Conservation (phyloP, 2,888 invertebrate genomes). For the Neocrepidodera transversa region DNA sequence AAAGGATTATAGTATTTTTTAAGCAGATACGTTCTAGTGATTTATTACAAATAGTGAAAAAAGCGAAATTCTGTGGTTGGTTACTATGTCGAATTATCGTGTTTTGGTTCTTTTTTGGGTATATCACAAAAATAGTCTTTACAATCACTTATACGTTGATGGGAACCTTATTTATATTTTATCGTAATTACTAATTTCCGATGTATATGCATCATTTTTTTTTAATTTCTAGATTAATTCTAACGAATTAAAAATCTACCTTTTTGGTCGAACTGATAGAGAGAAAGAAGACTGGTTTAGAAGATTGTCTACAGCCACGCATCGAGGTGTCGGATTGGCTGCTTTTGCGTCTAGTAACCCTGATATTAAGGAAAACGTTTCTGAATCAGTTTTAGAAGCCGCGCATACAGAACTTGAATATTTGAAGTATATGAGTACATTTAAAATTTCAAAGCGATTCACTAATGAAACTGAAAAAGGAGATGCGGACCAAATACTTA, state of each 20-base stretch:
- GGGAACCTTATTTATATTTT: too few relatives aligned
- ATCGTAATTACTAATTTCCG: too few relatives aligned
- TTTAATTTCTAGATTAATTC: constrained; percentile 43
- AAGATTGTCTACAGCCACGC: constrained; percentile 52
- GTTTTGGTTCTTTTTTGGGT: too few relatives aligned
- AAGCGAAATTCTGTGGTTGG: too few relatives aligned
- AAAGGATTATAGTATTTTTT: too few relatives aligned
- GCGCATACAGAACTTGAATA: constrained; percentile 50
- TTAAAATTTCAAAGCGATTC: constrained; percentile 41
- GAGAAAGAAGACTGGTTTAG: constrained; percentile 91
- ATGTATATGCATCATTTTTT: too few relatives aligned
- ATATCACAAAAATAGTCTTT: too few relatives aligned
- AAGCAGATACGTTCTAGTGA: too few relatives aligned
- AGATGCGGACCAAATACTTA: constrained; percentile 25
- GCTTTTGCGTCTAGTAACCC: not conserved
- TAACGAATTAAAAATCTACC: constrained; percentile 48
- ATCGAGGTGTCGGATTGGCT: constrained; percentile 24
- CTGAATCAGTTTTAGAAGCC: constrained; percentile 29
- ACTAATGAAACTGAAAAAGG: constrained; percentile 35
- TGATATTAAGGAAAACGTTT: constrained; percentile 28
- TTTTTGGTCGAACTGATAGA: constrained; percentile 81
- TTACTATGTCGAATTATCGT: too few relatives aligned
- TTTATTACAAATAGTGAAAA: too few relatives aligned
- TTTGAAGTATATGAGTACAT: constrained; percentile 53
- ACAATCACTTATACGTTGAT: too few relatives aligned